Evolutionary conservation across 2,113 vertebrate genomes (phyloP).

Genomic region (Megaceryle maxima): DNA sequence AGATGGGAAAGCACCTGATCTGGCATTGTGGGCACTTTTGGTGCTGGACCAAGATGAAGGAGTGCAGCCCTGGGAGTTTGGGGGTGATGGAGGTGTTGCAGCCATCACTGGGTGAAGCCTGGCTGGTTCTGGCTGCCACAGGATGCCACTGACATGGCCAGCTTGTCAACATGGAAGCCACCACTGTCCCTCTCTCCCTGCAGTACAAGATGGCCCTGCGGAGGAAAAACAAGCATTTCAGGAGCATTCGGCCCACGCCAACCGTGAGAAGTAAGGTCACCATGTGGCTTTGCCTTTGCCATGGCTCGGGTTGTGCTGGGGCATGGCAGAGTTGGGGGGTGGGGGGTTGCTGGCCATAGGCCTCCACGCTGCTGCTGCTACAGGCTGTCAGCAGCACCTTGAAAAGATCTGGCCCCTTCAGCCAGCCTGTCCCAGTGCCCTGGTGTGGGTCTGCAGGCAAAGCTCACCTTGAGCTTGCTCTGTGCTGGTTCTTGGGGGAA

Average conservation of each 20-base stretch:
- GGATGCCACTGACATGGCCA: rapidly evolving
- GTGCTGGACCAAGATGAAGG: background rate
- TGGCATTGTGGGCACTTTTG: rapidly evolving
- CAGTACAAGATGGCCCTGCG: constrained; percentile 78
- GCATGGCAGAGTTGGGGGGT: background rate
- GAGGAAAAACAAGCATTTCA: constrained; percentile 73
- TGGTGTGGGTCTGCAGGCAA: background rate
- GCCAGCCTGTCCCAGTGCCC: rapidly evolving
- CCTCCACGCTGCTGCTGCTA: rapidly evolving
- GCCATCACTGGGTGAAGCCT: rapidly evolving
- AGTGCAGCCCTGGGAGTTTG: background rate
- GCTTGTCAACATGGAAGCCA: rapidly evolving
- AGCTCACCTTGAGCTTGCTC: background rate
- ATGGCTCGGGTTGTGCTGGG: rapidly evolving
- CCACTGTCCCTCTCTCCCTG: background rate
- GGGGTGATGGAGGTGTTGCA: background rate
- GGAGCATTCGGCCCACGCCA: constrained; percentile 78
- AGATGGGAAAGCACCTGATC: background rate
- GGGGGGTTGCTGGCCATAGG: background rate
- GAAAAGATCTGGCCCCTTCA: background rate
- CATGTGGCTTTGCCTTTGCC: rapidly evolving
- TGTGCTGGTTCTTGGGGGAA: background rate
- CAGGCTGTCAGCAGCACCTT: background rate
- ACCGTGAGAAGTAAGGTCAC: constrained; percentile 80
- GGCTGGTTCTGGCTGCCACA: rapidly evolving